phyloP scores from a whole-genome alignment of 2,113 vertebrate genomes.

The Canis aureus region DNA sequence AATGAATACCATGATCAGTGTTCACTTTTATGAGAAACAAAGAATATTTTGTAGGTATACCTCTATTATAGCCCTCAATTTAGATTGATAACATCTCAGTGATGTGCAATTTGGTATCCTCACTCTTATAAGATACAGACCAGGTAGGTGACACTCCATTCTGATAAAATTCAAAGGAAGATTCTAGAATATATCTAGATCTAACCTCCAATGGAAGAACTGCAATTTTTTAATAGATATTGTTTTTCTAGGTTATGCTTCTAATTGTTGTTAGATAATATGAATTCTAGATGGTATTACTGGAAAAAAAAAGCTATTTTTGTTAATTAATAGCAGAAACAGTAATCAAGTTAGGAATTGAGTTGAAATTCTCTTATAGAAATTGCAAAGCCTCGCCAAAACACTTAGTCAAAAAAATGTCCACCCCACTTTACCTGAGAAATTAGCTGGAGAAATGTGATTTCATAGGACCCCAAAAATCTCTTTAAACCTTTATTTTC shows the following conservation, averaged over 20 bases:
- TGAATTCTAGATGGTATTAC: not conserved
- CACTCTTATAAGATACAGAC: not conserved
- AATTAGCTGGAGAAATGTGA: not conserved
- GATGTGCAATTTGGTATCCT: not conserved
- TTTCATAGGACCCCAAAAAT: not conserved
- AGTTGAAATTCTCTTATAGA: conserved; percentile 33
- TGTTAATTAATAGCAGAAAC: conserved; percentile 38
- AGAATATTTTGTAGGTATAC: not conserved
- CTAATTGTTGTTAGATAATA: not conserved
- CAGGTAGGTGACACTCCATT: not conserved
- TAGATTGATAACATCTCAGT: not conserved
- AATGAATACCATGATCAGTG: conserved; percentile 1
- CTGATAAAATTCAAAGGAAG: not conserved
- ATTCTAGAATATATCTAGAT: not conserved
- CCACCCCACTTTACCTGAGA: not conserved
- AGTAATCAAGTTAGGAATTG: not conserved
- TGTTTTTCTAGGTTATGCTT: not conserved
- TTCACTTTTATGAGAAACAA: conserved; percentile 7
- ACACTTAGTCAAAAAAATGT: not conserved
- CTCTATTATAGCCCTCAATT: not conserved
- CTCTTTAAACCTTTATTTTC: conserved; percentile 1
- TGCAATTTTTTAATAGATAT: not conserved
- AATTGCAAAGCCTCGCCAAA: conserved; percentile 35
- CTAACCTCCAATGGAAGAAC: not conserved
- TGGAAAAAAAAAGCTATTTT: conserved; percentile 26